Evolutionary conservation across 2,888 invertebrate species (phyloP).

Genomic region (Melanotus villosus): DNA sequence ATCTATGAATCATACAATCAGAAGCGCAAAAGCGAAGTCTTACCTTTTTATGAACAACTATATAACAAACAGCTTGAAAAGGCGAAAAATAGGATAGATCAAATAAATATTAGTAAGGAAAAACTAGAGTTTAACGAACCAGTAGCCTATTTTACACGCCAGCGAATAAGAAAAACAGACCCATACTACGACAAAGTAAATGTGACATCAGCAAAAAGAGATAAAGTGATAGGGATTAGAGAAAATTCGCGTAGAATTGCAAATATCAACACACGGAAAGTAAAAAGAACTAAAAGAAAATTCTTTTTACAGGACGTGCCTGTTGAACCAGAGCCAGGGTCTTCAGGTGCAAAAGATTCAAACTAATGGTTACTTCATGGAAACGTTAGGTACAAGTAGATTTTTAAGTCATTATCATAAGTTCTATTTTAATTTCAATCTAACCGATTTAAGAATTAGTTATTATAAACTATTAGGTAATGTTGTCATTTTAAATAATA

Average conservation of each 20-base stretch:
- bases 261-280: constrained; percentile 42
- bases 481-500: constrained; percentile 36
- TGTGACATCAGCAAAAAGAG: constrained; percentile 34
- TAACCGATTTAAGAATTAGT: constrained; percentile 43
- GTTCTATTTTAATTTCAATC: constrained; percentile 52
- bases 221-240: constrained; percentile 46
- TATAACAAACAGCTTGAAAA: constrained; percentile 39
- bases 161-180: constrained; percentile 29
- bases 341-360: constrained; percentile 45
- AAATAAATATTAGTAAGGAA: no score
- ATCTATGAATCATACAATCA: constrained; percentile 49
- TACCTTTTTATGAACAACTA: constrained; percentile 45
- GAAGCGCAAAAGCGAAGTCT: constrained; percentile 48
- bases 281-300: constrained; percentile 46
- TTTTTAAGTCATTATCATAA: constrained; percentile 48
- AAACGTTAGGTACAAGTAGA: constrained; percentile 45
- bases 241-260: constrained; percentile 32
- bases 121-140: constrained; percentile 43
- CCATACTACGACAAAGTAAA: constrained; percentile 34
- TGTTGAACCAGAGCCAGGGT: constrained; percentile 42
- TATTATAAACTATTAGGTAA: constrained; percentile 43
- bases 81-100: no score
- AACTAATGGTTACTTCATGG: constrained; percentile 44
- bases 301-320: constrained; percentile 45
- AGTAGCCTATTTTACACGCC: constrained; percentile 24